These are phyloP conservation scores for Perodicticus potto DNA, from an alignment of 2,797 vertebrate species.

Conservation along the genomic window DNA sequence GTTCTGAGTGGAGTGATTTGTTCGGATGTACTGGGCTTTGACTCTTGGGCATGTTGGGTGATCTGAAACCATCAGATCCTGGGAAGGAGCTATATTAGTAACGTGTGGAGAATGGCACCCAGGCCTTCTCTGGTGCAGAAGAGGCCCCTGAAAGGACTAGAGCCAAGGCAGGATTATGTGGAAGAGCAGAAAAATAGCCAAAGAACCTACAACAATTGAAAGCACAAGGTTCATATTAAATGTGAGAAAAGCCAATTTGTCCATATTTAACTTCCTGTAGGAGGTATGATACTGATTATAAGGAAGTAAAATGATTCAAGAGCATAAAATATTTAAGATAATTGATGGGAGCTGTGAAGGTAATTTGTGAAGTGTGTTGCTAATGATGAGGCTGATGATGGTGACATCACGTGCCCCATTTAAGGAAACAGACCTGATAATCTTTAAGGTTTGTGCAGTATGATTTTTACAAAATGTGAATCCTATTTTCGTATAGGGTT, in stretches of 20 bases:
- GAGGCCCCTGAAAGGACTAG: background rate
- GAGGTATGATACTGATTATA: background rate
- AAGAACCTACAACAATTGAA: background rate
- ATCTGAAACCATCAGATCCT: background rate
- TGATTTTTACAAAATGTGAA: background rate
- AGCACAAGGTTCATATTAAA: background rate
- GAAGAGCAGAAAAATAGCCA: background rate
- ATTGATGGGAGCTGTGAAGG: background rate
- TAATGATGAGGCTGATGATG: background rate
- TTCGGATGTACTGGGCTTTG: background rate
- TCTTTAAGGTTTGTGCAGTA: background rate
- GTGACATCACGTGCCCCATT: background rate
- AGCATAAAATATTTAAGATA: background rate
- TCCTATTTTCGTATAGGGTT: background rate
- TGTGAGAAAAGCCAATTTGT: background rate
- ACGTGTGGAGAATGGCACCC: background rate
- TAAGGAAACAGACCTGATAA: background rate
- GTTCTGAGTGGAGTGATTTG: background rate
- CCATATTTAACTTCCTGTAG: background rate
- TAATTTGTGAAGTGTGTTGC: background rate
- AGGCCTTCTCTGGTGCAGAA: background rate
- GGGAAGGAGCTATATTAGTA: background rate
- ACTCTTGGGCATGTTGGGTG: background rate
- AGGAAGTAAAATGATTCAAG: background rate
- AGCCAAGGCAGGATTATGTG: background rate